These are phyloP conservation scores for Synaphobranchus kaupii DNA, from an alignment of 2,797 vertebrate species.

Conservation along the genomic window DNA sequence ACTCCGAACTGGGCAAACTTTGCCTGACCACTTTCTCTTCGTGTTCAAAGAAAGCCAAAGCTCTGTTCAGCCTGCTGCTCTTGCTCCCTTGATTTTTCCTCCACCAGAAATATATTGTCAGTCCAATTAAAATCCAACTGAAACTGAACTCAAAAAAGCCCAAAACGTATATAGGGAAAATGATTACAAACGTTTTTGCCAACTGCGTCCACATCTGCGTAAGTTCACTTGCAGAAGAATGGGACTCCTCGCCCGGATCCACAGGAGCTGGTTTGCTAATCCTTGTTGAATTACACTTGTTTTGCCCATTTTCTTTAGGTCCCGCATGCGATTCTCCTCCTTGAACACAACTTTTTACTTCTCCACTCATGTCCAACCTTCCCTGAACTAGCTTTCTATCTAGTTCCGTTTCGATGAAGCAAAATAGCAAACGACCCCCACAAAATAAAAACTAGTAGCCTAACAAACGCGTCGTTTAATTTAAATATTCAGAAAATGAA, in stretches of 20 bases:
- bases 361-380: slow-evolving; percentile 57
- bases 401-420: background rate
- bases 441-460: background rate
- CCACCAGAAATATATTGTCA: slow-evolving; percentile 87
- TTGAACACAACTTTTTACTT: slow-evolving; percentile 62
- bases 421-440: background rate
- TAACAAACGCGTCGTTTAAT: background rate
- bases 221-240: slow-evolving; percentile 67
- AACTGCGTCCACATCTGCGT: slow-evolving; percentile 83
- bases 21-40: slow-evolving; percentile 80
- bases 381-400: background rate
- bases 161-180: slow-evolving; percentile 91
- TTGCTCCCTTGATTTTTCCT: slow-evolving; percentile 78
- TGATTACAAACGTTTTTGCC: slow-evolving; percentile 85
- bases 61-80: slow-evolving; percentile 75
- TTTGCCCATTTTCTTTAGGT: slow-evolving; percentile 63
- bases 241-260: slow-evolving; percentile 50
- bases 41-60: slow-evolving; percentile 85
- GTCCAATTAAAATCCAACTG: slow-evolving; percentile 91
- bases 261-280: slow-evolving; percentile 51
- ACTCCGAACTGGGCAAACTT: slow-evolving; percentile 78
- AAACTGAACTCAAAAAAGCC: slow-evolving; percentile 95
- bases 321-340: slow-evolving; percentile 55
- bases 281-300: slow-evolving; percentile 43
- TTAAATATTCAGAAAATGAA: background rate